phyloP scores from a whole-genome alignment of 2,113 vertebrate species.

The Syrrhaptes paradoxus region DNA sequence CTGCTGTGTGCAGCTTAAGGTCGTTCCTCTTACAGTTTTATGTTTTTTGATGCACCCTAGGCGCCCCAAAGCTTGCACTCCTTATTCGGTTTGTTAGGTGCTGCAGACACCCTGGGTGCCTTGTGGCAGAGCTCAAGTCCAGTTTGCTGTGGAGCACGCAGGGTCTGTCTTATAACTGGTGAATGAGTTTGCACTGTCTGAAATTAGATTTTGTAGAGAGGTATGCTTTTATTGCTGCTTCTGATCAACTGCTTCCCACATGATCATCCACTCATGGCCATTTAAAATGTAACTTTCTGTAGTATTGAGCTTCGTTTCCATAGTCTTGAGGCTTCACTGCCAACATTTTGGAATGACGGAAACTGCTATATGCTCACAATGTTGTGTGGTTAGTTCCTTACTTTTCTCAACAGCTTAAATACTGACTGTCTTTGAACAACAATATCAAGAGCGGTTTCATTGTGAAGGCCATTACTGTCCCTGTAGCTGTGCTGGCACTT shows the following conservation, averaged over 20 bases:
- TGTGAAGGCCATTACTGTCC: neutral
- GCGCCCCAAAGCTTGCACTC: neutral
- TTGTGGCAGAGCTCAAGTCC: neutral
- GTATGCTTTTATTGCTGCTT: neutral
- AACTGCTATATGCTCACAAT: neutral
- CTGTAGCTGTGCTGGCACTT: rapidly evolving
- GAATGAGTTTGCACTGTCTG: neutral
- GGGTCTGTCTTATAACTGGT: neutral
- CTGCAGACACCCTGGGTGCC: neutral
- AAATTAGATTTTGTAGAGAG: neutral
- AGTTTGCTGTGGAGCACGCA: neutral
- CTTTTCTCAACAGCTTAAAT: neutral
- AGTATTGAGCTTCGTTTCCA: neutral
- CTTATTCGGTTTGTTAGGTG: neutral
- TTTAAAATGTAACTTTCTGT: neutral
- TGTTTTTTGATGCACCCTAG: neutral
- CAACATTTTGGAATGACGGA: neutral
- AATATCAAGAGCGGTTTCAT: neutral
- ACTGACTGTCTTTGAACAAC: neutral
- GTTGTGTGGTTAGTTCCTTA: neutral
- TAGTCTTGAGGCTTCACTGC: neutral
- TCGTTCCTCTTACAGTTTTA: neutral
- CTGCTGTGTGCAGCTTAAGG: neutral
- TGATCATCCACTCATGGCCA: neutral
- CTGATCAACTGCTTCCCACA: neutral